These are phyloP conservation scores for Zaprionus nigranus DNA, from an alignment of 1,140 invertebrate genomes.

Conservation along the genomic window DNA sequence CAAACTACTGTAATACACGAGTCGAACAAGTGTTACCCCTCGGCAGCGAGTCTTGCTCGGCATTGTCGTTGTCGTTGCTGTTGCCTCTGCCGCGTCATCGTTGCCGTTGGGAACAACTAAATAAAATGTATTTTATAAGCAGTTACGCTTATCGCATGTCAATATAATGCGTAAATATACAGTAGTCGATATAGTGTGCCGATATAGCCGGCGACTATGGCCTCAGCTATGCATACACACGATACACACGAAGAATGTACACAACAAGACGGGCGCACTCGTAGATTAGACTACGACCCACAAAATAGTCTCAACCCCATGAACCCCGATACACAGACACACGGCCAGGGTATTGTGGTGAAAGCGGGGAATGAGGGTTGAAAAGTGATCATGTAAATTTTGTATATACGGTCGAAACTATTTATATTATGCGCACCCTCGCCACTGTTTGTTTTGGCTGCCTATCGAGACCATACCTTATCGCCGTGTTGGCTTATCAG, in stretches of 20 bases:
- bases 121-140: slow-evolving; percentile 82
- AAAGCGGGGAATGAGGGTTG: neutral
- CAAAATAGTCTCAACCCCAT: slow-evolving; percentile 8
- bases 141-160: slow-evolving; percentile 80
- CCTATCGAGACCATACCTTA: slow-evolving; percentile 38
- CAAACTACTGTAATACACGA: slow-evolving; percentile 82
- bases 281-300: slow-evolving; percentile 46
- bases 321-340: neutral
- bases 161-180: slow-evolving; percentile 83
- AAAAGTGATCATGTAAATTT: slow-evolving; percentile 45
- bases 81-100: slow-evolving; percentile 16
- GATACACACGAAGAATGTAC: slow-evolving; percentile 25
- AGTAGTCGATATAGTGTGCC: slow-evolving; percentile 75
- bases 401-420: slow-evolving; percentile 3
- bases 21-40: slow-evolving; percentile 79
- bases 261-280: neutral
- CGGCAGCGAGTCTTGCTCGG: slow-evolving; percentile 36
- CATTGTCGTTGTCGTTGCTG: slow-evolving; percentile 19
- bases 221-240: slow-evolving; percentile 43
- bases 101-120: slow-evolving; percentile 64
- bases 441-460: slow-evolving; percentile 32
- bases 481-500: slow-evolving; percentile 63
- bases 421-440: slow-evolving; percentile 9
- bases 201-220: slow-evolving; percentile 64
- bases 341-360: neutral